These are phyloP conservation scores for Equus przewalskii DNA, from an alignment of 2,113 vertebrate genomes.

Conservation along the genomic window DNA sequence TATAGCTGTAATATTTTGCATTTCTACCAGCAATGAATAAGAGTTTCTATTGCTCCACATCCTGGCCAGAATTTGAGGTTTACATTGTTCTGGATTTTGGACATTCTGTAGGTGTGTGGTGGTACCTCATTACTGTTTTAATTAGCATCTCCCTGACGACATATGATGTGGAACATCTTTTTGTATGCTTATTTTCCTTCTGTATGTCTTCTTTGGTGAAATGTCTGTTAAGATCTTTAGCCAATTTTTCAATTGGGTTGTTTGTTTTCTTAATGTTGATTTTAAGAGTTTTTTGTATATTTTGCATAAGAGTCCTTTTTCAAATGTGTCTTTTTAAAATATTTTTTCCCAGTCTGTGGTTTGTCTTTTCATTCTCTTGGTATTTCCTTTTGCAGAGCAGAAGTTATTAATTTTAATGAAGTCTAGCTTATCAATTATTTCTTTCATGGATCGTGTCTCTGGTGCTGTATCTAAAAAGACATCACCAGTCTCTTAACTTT, in stretches of 20 bases:
- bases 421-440: neutral
- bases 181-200: neutral
- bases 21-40: neutral
- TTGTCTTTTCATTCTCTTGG: neutral
- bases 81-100: neutral
- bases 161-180: neutral
- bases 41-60: neutral
- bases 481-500: neutral
- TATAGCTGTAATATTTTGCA: neutral
- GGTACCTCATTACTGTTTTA: neutral
- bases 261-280: neutral
- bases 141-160: neutral
- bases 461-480: neutral
- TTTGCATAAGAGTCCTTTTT: neutral
- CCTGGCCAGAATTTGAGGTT: neutral
- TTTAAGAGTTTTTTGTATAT: neutral
- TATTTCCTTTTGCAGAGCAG: neutral
- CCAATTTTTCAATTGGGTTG: neutral
- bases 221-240: neutral
- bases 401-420: conserved; percentile 1
- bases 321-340: neutral
- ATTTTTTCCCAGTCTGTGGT: neutral
- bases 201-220: neutral
- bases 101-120: neutral
- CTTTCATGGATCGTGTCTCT: neutral